Base-by-base conservation (phyloP, 1,140 invertebrate genomes). In the Frieseomelitta varia region DNA sequence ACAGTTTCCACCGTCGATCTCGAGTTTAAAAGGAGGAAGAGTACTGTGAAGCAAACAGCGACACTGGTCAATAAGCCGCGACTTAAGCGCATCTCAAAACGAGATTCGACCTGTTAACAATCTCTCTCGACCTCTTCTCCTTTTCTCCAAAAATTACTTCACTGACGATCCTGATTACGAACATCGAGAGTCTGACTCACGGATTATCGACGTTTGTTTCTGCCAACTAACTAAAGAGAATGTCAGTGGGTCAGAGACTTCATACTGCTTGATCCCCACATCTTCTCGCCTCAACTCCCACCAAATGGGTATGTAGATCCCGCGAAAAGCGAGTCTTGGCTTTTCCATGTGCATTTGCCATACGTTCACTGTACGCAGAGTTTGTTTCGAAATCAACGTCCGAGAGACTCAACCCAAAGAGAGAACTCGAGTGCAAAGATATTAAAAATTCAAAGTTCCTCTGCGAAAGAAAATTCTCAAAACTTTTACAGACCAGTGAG, bases 201-300 rank as follows among this genome's bases (percentile, higher is more conserved):
- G 68, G 84, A 76, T 87, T 78, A 81, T 51, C 30, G 85, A 84
- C 85, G 87, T 83, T 89, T 88, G 88, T 47, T 86, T 89, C 85
- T 87, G 73, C 69, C 78, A 87, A 90, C 85, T 89, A 91, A 94
- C 92, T 92, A 89, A 93, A 87, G 93, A 93, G 94, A 95, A 94
- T 94, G 94, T 94, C 92, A 94, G 93, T 94, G 92, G 94, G 94
- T 94, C 94, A 95, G 92, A 92, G 79, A 91, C 91, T 90, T 68
- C 74, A 81, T 81, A 88, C 84, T 77, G 87, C 79, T 77, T 82
- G 88, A 87, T 88, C 91, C 91, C 91, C 91, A 92, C 91, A 88
- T 91, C 90, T 90, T 92, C 39, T 47, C 89, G 73, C 61, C 47
- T 39, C 19, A 74, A 73, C 82, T 88, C 86, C 87, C 87, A 86